Percentiles rank a stretch among this genome's conserved stretches.
These are phyloP conservation scores for Oryzaephilus surinamensis DNA, from an alignment of 1,140 invertebrate species.

Conservation along the genomic window DNA sequence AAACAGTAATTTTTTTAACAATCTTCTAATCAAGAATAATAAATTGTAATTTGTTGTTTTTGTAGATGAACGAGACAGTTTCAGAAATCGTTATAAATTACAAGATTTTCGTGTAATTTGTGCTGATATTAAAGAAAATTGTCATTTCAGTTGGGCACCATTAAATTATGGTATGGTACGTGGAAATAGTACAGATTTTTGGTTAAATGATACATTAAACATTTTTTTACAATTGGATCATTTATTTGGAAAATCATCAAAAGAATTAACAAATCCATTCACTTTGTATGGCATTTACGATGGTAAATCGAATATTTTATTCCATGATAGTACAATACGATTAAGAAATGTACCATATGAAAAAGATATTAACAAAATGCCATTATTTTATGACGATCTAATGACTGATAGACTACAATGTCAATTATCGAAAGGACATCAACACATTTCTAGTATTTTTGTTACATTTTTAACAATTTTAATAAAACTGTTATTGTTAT, in stretches of 20 bases:
- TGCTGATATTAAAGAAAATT: constrained; percentile 43
- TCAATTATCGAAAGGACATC: no score
- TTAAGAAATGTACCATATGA: constrained; percentile 34
- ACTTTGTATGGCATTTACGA: constrained; percentile 56
- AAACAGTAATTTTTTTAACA: constrained; percentile 32
- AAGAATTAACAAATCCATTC: constrained; percentile 48
- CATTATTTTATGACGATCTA: no score
- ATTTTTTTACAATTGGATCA: constrained; percentile 54
- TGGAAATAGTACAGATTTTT: constrained; percentile 41
- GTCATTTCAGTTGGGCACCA: constrained; percentile 60
- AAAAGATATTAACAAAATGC: no score
- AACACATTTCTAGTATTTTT: no score
- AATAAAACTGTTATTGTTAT: no score
- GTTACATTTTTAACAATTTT: no score
- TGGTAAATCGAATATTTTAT: constrained; percentile 47
- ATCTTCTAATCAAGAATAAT: no score
- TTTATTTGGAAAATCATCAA: constrained; percentile 52
- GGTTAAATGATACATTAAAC: constrained; percentile 51
- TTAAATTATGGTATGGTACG: constrained; percentile 49
- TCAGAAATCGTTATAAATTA: background rate
- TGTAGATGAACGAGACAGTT: no score
- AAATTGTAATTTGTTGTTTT: no score
- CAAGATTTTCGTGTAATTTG: constrained; percentile 37
- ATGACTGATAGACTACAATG: no score
- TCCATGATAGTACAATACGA: constrained; percentile 51